Evolutionary conservation across 2,888 invertebrate genomes (phyloP), one percentile per base, ranked within the genome.

Genomic region (Parelbella ahira): DNA sequence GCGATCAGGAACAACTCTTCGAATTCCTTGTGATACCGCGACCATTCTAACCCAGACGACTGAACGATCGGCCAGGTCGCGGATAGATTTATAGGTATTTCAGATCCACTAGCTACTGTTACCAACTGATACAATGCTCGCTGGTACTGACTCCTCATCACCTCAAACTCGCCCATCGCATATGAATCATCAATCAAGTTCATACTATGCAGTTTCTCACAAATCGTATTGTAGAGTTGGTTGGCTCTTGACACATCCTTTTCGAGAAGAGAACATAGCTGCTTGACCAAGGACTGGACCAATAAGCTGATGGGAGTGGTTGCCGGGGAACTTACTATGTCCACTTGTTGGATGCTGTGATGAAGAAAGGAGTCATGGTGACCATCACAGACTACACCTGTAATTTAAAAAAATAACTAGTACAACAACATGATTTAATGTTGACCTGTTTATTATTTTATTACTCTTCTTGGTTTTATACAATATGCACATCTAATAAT

Each of bases 161-260:
- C 89, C 62, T 93, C 92, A 60, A 93, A 92, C 64, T 93, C 93
- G 21, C 88, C 89, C 88, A 91, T 90, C 2, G 88, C 83, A 53
- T 92, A 93, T 0, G 93, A 92, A 58, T 91, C 88, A 56, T 93
- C 93, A 37, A 94, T 91, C 6, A 93, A 71, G 39, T 91, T 89
- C 90, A 93, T 91, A 50, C 90, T 88, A 58, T 90, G 89, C 6
- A 93, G 71, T 68, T 90, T 91, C 52, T 91, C 89, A 57, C 93
- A 93, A 50, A 93, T 91, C 12, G 89, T 88, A 51, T 90, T 88
- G 70, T 93, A 93, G 1, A 92, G 78, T 50, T 88, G 87, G 46
- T 89, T 84, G 8, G 91, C 91, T 50, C 89, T 78, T 2, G 67
- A 58, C 7, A 73, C 66, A 60, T 93, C 91, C 46, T 89, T 84